Evolutionary conservation across 2,113 vertebrate species (phyloP).

Genomic region (Acinonyx jubatus): DNA sequence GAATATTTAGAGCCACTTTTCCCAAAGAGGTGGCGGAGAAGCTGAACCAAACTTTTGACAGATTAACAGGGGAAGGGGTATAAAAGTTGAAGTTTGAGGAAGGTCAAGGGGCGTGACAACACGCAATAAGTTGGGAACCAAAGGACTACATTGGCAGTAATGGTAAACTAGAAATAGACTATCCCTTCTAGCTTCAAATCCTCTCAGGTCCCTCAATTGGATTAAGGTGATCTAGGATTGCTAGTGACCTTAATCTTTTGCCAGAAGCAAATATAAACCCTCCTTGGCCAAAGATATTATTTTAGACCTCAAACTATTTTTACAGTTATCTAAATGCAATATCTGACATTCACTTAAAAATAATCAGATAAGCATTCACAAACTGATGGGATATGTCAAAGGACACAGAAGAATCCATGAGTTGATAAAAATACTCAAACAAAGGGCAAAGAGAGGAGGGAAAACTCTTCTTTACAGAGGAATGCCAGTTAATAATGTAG

Average conservation of each 20-base stretch:
- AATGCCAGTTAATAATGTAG: not conserved
- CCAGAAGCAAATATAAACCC: constrained; percentile 49
- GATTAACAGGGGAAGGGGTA: not conserved
- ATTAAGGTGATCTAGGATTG: constrained; percentile 29
- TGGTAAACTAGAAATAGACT: not conserved
- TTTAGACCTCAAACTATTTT: constrained; percentile 34
- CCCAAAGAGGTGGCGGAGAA: not conserved
- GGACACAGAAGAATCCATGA: not conserved
- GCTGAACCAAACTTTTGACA: not conserved
- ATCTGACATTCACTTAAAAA: constrained; percentile 24
- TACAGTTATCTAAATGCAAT: constrained; percentile 29
- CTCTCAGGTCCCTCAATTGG: not conserved
- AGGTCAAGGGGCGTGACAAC: not conserved
- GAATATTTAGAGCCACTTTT: not conserved
- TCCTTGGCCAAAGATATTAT: constrained; percentile 6
- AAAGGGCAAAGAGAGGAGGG: not conserved
- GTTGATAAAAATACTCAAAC: not conserved
- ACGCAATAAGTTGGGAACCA: not conserved
- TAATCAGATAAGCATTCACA: not conserved
- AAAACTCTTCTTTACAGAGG: not conserved
- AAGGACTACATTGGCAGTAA: not conserved
- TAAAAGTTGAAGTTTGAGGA: constrained; percentile 15
- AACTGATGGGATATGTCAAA: not conserved
- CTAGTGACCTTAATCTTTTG: constrained; percentile 21
- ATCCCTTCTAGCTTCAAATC: not conserved